These are phyloP conservation scores for Asbolus verrucosus DNA, from an alignment of 1,140 invertebrate species.

Conservation along the genomic window DNA sequence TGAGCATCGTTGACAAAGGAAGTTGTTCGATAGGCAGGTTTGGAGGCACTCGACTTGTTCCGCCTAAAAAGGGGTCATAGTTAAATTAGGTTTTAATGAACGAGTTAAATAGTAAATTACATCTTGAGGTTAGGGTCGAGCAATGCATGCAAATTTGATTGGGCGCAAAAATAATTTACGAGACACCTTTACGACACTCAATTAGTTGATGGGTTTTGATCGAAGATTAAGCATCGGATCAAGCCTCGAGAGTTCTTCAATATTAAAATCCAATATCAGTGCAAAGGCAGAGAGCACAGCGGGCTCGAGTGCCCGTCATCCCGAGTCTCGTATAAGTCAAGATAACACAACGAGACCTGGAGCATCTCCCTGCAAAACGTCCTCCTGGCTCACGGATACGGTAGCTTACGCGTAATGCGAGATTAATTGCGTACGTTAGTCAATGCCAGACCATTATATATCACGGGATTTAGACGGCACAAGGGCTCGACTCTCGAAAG, in stretches of 20 bases:
- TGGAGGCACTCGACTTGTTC: too few species aligned
- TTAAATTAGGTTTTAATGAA: too few species aligned
- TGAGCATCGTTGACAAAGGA: too few species aligned
- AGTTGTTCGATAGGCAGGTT: too few species aligned
- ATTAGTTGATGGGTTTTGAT: constrained; percentile 36
- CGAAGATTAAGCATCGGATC: constrained; percentile 39
- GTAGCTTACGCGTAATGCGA: constrained; percentile 54
- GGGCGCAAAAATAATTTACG: constrained; percentile 6
- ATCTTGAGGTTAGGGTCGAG: too few species aligned
- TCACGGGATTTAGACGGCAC: constrained; percentile 49
- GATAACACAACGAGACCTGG: constrained; percentile 40
- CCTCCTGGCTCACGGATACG: constrained; percentile 38
- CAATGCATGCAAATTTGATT: not conserved
- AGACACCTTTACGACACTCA: constrained; percentile 7
- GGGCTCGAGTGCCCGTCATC: constrained; percentile 24
- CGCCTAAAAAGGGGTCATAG: too few species aligned
- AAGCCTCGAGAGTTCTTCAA: constrained; percentile 26
- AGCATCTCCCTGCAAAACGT: constrained; percentile 32
- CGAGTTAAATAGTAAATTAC: too few species aligned
- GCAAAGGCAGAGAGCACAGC: constrained; percentile 20
- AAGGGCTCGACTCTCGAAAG: constrained; percentile 28
- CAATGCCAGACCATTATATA: constrained; percentile 55
- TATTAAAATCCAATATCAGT: constrained; percentile 45
- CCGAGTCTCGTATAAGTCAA: constrained; percentile 29
- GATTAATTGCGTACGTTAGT: constrained; percentile 56